These are phyloP conservation scores for Donacobius atricapilla DNA, from an alignment of 2,113 vertebrate species.

Conservation along the genomic window DNA sequence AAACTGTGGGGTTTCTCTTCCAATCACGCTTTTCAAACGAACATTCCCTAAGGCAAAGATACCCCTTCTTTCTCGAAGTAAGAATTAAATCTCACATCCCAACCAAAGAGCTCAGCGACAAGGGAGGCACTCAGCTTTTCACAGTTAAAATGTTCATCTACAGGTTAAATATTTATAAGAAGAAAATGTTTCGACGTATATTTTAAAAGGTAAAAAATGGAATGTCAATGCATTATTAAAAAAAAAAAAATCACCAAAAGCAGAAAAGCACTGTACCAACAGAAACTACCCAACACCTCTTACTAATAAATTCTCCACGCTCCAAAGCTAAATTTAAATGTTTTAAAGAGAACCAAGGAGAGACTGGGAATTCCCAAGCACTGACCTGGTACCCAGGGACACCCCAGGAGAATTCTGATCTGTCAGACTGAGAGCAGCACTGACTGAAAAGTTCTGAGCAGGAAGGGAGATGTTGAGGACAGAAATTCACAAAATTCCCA, in stretches of 20 bases:
- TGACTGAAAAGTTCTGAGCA: neutral
- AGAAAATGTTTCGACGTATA: neutral
- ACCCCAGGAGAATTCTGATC: neutral
- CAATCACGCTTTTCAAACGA: neutral
- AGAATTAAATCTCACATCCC: neutral
- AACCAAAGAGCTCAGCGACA: neutral
- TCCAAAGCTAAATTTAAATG: neutral
- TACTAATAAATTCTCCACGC: neutral
- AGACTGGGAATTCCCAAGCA: neutral
- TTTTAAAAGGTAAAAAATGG: neutral
- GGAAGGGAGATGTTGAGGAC: neutral
- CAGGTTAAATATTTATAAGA: accelerated
- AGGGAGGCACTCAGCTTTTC: neutral
- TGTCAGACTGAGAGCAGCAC: neutral
- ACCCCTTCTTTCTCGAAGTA: neutral
- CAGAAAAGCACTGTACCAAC: neutral
- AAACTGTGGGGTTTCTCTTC: neutral
- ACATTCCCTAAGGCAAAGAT: neutral
- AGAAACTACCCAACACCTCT: neutral
- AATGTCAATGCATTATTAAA: neutral
- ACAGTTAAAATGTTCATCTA: neutral
- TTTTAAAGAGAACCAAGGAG: neutral
- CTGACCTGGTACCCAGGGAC: no score
- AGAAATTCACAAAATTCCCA: neutral
- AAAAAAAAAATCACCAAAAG: neutral